Conservation (phyloP, 2,113 vertebrate genomes). For the Coptodon rendalli region DNA sequence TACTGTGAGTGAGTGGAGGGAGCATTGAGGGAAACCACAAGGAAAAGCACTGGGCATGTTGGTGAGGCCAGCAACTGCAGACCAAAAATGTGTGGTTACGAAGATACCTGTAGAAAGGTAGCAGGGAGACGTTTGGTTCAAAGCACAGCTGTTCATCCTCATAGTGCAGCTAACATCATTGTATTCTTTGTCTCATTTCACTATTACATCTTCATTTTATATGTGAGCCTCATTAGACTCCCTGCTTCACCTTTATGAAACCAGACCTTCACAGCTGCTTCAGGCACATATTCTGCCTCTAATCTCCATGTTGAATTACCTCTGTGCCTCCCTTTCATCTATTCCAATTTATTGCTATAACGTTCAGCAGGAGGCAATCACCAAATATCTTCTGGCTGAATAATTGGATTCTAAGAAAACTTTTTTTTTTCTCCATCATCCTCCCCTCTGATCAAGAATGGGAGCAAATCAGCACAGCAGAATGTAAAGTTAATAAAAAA, state of each 20-base stretch:
- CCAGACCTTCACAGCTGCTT: not conserved
- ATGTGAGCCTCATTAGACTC: not conserved
- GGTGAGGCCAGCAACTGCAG: not conserved
- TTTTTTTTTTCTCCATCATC: not conserved
- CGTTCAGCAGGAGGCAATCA: not conserved
- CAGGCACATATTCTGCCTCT: not conserved
- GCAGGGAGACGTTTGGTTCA: not conserved
- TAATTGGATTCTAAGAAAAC: not conserved
- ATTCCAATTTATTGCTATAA: not conserved
- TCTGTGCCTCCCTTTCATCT: not conserved
- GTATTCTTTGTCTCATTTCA: not conserved
- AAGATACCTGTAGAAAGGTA: not conserved
- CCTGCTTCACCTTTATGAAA: not conserved
- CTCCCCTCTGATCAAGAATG: not conserved
- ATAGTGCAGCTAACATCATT: not conserved
- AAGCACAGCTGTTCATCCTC: not conserved
- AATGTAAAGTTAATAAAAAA: not conserved
- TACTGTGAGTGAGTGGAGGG: not conserved
- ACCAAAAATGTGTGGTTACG: not conserved
- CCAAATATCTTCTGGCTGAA: slow-evolving; percentile 8
- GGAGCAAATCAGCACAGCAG: not conserved
- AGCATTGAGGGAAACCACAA: not conserved
- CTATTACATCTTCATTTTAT: not conserved
- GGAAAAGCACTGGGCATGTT: not conserved
- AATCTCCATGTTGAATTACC: not conserved